These are phyloP conservation scores for Megalops cyprinoides DNA, from an alignment of 2,797 vertebrate genomes.

Conservation along the genomic window DNA sequence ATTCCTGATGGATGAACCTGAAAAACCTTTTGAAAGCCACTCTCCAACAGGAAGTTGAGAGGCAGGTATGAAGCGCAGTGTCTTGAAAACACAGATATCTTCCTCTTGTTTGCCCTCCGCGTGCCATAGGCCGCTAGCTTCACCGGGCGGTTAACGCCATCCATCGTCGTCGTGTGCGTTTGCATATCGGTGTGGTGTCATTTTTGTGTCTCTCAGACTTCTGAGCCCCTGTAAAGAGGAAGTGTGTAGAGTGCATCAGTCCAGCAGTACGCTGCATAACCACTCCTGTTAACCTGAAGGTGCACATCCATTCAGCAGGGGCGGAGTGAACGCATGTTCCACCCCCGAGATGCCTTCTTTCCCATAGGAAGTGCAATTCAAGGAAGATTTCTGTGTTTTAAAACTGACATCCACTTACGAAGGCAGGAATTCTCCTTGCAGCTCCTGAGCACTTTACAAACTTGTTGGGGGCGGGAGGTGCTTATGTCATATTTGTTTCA, in stretches of 20 bases:
- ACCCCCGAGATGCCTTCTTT: background rate
- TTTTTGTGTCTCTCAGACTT: constrained; percentile 1
- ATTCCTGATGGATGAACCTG: background rate
- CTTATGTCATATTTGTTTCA: constrained; percentile 54
- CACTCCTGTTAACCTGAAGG: constrained; percentile 19
- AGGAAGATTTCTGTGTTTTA: constrained; percentile 40
- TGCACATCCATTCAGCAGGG: constrained; percentile 7
- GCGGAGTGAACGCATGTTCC: background rate
- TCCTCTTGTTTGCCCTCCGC: background rate
- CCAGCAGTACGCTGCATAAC: background rate
- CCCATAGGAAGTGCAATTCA: constrained; percentile 39
- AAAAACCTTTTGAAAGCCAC: constrained; percentile 21
- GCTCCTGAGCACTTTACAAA: constrained; percentile 73
- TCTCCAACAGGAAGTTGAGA: constrained; percentile 27
- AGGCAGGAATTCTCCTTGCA: constrained; percentile 40
- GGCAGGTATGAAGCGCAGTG: background rate
- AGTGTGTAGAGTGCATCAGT: background rate
- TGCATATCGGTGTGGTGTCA: constrained; percentile 8
- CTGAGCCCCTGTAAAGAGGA: background rate
- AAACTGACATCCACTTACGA: constrained; percentile 40
- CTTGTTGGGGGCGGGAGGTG: constrained; percentile 57
- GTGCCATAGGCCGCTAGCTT: constrained; percentile 1
- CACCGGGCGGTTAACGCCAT: background rate
- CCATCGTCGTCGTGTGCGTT: background rate
- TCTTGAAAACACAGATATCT: background rate